These are phyloP conservation scores for Archips xylosteana DNA, from an alignment of 2,888 invertebrate species.

Conservation along the genomic window DNA sequence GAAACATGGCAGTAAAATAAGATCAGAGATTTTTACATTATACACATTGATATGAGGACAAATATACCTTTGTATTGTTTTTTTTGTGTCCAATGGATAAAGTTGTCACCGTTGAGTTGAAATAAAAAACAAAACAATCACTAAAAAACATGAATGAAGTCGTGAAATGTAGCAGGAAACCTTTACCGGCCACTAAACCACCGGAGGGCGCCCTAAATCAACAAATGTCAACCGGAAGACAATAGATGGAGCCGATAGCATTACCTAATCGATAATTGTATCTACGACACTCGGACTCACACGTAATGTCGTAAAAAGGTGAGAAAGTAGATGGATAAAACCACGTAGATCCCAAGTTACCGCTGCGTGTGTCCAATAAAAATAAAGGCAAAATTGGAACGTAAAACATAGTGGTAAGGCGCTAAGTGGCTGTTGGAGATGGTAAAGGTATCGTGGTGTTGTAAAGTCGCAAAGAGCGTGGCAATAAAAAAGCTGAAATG, in stretches of 20 bases:
- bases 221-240: conserved; percentile 83
- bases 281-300: conserved; percentile 83
- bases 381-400: conserved; percentile 43
- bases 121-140: conserved; percentile 15
- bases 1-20: too few relatives aligned
- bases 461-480: conserved; percentile 81
- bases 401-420: conserved; percentile 40
- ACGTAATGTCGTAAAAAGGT: conserved; percentile 83
- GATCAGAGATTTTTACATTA: too few relatives aligned
- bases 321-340: conserved; percentile 84
- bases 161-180: conserved; percentile 61
- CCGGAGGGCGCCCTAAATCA: conserved; percentile 75
- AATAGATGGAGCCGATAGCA: conserved; percentile 81
- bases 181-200: conserved; percentile 65
- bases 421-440: conserved; percentile 2
- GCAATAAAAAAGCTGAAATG: conserved; percentile 85
- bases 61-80: background rate
- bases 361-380: conserved; percentile 1
- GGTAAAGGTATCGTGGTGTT: conserved; percentile 49
- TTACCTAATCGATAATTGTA: conserved; percentile 85
- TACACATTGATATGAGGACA: background rate
- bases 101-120: conserved; percentile 2
- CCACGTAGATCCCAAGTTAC: conserved; percentile 59
- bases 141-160: conserved; percentile 28
- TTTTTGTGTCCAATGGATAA: background rate